Evolutionary conservation across 2,113 vertebrate species (phyloP), one percentile per base, ranked within the genome.

Genomic region (Hippocampus barbouri): DNA sequence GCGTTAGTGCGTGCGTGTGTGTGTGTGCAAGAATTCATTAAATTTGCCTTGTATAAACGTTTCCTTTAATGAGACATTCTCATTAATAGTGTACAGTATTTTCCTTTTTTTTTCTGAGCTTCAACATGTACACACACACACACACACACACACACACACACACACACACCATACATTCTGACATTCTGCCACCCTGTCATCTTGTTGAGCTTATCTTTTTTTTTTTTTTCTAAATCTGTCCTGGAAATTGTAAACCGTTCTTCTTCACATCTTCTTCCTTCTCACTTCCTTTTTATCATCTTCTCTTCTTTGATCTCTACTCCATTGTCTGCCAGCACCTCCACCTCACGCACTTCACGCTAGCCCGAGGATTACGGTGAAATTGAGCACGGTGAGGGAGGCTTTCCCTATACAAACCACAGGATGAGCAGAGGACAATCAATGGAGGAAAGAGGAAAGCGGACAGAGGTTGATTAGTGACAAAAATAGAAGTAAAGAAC

Each of bases 291-390:
- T 73, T 40, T 64, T 78, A 53, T 79, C 70, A 18, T 82, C 27
- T 69, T 75, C 60, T 62, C 70, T 40, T 64, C 75, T 82, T 81
- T 83, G 73, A 79, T 78, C 74, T 71, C 15, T 6, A 1, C 59
- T 64, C 43, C 47, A 71, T 85, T 82, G 79, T 81, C 70, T 80
- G 5, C 41, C n/a, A 70, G 79, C 40, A n/a, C 11, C 34, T 15
- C 1, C 63, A 6, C 73, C 66, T 63, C 57, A 69, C 51, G 34
- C 15, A 30, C 38, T 51, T 64, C 38, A 69, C 54, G 63, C 57
- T 18, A 21, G 68, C 70, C n/a, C 70, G 30, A 75, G 73, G 82
- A 84, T 86, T 79, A 84, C 83, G 82, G 77, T 80, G 84, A 78
- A 73, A 76, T 15, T 25, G 79, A 85, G 76, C 75, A 68, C 1